phyloP scores from a whole-genome alignment of 2,113 vertebrate genomes.

The Coreoperca whiteheadi region DNA sequence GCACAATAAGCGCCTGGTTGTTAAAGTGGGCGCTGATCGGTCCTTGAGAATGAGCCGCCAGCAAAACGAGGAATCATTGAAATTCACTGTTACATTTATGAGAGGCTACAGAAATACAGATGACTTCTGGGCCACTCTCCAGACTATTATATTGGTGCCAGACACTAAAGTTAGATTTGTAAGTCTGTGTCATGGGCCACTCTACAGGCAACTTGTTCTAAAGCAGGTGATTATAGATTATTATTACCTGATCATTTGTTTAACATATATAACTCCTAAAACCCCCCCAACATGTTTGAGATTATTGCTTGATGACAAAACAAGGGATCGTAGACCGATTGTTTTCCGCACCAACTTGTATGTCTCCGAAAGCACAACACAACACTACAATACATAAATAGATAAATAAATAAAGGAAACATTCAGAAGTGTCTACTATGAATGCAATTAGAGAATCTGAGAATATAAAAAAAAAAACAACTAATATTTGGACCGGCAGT shows the following conservation, averaged over 20 bases:
- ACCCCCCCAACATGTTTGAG: no score
- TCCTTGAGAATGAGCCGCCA: conserved; percentile 13
- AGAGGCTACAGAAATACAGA: background rate
- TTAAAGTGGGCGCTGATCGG: background rate
- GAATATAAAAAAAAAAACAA: background rate
- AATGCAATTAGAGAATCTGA: background rate
- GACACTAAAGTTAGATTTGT: background rate
- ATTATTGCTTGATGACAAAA: no score
- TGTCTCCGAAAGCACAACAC: no score
- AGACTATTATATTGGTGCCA: background rate
- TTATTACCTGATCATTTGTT: background rate
- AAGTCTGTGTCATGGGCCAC: no score
- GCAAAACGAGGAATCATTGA: background rate
- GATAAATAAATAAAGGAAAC: background rate
- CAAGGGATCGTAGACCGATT: no score
- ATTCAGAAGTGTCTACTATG: background rate
- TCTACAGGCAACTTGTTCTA: no score
- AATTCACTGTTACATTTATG: background rate
- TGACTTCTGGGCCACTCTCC: background rate
- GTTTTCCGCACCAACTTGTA: no score
- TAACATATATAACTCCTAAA: background rate
- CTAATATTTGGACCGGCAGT: background rate
- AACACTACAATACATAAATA: background rate
- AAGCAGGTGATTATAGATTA: background rate
- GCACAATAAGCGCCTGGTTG: background rate